Evolutionary conservation across 2,888 invertebrate species (phyloP), one percentile per base, ranked within the genome.

Genomic region (Aphidoletes aphidimyza): DNA sequence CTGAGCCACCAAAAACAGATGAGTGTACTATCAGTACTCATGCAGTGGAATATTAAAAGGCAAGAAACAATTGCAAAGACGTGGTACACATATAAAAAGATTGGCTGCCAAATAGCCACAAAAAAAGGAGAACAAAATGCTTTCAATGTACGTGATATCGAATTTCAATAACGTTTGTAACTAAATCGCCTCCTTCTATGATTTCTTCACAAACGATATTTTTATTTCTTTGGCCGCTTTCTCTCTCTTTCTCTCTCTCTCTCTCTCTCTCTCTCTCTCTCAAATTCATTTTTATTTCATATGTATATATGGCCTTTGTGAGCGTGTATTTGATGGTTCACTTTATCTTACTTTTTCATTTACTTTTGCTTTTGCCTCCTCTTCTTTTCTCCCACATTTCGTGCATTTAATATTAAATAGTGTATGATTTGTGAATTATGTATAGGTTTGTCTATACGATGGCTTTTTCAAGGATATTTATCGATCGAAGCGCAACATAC

Each of bases 371-470:
- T n/a, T 54, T 54, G 19, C 17, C 17, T 5, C 17, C 47, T 5
- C 19, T 19, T 3, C 47, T 11, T 2, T 54, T 54, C 22, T 54
- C 22, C 8, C 69, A n/a, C 69, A 69, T 69, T 69, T 69, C 69
- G 69, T 69, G 69, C 30, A 30, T 69, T 69, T 69, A 69, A 69
- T 30, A 69, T 69, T 69, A 34, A 69, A 69, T 69, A 69, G 69
- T 69, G 69, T 69, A 69, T 69, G 34, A 69, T 69, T 69, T 69
- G 69, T 69, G 69, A 69, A 69, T 69, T 30, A 69, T 69, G 69
- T 69, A 69, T 69, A 30, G 26, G n/a, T n/a, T 69, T 69, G 69
- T 69, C 69, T 69, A 69, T 69, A 30, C 69, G 26, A 30, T 69
- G 69, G 30, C 69, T 69, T 69, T 69, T 69, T 69, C 69, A 69